Evolutionary conservation across 2,113 vertebrate species (phyloP).

Genomic region (Phrynosoma platyrhinos): DNA sequence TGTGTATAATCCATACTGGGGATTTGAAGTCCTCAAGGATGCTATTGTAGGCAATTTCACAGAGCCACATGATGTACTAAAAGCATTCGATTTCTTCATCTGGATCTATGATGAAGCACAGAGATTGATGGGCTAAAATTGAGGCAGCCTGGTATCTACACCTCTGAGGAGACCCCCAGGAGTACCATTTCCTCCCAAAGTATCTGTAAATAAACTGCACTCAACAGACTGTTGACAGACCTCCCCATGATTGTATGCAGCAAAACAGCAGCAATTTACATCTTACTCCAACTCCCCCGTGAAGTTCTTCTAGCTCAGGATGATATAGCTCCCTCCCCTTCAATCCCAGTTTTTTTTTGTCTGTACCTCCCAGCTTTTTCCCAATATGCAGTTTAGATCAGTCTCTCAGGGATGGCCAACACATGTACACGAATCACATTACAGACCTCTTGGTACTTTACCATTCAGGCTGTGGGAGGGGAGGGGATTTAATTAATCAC

Average conservation of each 20-base stretch:
- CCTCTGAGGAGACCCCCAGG: slow-evolving; percentile 1
- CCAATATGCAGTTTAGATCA: not conserved
- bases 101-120: not conserved
- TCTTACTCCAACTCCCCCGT: not conserved
- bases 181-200: slow-evolving; percentile 11
- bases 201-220: slow-evolving; percentile 22
- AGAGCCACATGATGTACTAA: not conserved
- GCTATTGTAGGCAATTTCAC: slow-evolving; percentile 5
- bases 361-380: not conserved
- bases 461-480: not conserved
- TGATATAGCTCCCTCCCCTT: not conserved
- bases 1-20: slow-evolving; percentile 28
- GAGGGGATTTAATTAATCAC: not conserved
- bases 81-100: slow-evolving; percentile 21
- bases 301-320: not conserved
- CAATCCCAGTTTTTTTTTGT: not conserved
- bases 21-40: slow-evolving; percentile 3
- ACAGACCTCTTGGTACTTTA: not conserved
- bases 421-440: not conserved
- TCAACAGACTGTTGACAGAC: slow-evolving; percentile 10
- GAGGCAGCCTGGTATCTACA: slow-evolving; percentile 10
- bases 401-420: not conserved
- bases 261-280: not conserved
- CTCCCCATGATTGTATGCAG: not conserved
- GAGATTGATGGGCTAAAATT: slow-evolving; percentile 4